phyloP scores from a whole-genome alignment of 2,888 invertebrate species.

The Corbicula japonica region DNA sequence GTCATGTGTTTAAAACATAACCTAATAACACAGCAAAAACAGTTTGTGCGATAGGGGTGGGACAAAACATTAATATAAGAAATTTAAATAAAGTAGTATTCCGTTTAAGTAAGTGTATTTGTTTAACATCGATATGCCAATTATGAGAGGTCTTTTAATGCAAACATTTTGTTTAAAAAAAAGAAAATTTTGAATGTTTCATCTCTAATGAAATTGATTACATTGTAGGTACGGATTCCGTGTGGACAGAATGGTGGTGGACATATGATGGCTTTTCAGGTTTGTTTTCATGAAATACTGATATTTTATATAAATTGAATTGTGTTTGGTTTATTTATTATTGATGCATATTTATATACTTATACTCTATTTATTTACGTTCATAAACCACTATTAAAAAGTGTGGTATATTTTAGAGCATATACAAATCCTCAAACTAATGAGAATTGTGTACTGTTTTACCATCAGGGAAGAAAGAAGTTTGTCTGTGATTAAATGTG shows the following conservation, averaged over 20 bases:
- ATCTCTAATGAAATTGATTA: neutral
- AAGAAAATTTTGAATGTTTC: neutral
- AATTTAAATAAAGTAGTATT: neutral
- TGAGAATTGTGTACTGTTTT: slow-evolving; percentile 45
- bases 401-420: slow-evolving; percentile 15
- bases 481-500: slow-evolving; percentile 49
- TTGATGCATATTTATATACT: too few relatives aligned
- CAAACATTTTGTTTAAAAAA: neutral
- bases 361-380: too few relatives aligned
- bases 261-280: slow-evolving; percentile 61
- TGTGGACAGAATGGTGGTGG: slow-evolving; percentile 60
- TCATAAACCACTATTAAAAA: too few relatives aligned
- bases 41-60: too few relatives aligned
- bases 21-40: too few relatives aligned
- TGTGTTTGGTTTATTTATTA: too few relatives aligned
- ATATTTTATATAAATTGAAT: too few relatives aligned
- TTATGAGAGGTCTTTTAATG: neutral
- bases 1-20: too few relatives aligned
- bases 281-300: too few relatives aligned
- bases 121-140: neutral
- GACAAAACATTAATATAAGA: neutral
- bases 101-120: neutral
- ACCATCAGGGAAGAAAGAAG: slow-evolving; percentile 35
- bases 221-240: slow-evolving; percentile 30
- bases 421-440: slow-evolving; percentile 36